Evolutionary conservation across 2,797 vertebrate genomes (phyloP).

Genomic region (Nyctibius grandis): DNA sequence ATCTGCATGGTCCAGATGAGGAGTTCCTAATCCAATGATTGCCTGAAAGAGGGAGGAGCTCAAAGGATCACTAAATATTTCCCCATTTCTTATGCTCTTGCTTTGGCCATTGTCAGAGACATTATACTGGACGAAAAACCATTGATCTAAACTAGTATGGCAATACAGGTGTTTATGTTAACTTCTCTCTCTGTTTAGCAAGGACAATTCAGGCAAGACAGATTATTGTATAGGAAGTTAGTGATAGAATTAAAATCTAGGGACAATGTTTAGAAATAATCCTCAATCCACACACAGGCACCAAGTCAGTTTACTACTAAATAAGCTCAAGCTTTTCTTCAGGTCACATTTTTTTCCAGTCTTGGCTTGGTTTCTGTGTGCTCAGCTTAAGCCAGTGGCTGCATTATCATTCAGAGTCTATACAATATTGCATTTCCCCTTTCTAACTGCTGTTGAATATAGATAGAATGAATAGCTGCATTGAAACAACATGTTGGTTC

Average conservation of each 20-base stretch:
- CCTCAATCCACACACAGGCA: not conserved
- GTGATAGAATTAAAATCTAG: not conserved
- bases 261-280: not conserved
- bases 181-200: not conserved
- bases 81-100: not conserved
- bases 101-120: not conserved
- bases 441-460: not conserved
- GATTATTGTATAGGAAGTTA: not conserved
- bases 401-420: not conserved
- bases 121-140: not conserved
- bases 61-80: not conserved
- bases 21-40: not conserved
- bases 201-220: not conserved
- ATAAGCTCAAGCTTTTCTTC: not conserved
- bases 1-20: not conserved
- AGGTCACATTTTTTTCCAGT: not conserved
- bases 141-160: not conserved
- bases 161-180: not conserved
- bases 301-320: not conserved
- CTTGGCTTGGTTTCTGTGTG: not conserved
- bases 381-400: not conserved
- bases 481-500: not conserved
- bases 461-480: not conserved
- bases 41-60: not conserved
- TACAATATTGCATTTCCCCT: not conserved